Base-by-base conservation (phyloP, 2,797 vertebrate species). In the Scarus forsteni region DNA sequence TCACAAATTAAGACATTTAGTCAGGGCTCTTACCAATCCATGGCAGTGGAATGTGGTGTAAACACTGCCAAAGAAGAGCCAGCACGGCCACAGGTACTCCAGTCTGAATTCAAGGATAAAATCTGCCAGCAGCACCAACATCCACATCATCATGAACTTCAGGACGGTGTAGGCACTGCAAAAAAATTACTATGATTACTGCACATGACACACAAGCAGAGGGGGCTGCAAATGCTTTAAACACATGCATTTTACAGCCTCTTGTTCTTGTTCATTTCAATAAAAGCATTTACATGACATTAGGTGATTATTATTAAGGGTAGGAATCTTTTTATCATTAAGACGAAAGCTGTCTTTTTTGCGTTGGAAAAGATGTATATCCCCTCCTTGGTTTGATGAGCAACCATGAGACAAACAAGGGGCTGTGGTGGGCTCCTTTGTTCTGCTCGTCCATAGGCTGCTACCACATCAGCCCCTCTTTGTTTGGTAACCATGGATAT, bases 21-120 rank as follows among this genome's bases (percentile, higher is more conserved):
- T 11, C 16, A 68, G 70, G 43, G 11, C 61, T 38, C 93, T 90
- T 88, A 96, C 95, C 94, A 95, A 92, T 48, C 95, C 95, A 19
- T 96, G 95, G 86, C 94, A 95, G 89, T 95, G 95, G 81, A 95
- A 96, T 11, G 94, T 95, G 57, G 93, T 94, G 91, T 95, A 96
- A 9, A 95, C 95, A 0, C 95, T 95, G 38, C 95, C 93, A 12
- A 95, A 91, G 83, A 96, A 96, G 46, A 96, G 92, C 95, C 95
- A 96, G 79, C 95, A 95, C 0, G 95, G 95, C 95, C 95, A 96
- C 86, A 96, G 82, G 66, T 96, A 96, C 83, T 96, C 95, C 88
- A 95, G 88, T 73, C 95, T 92, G 75, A 96, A 95, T 70, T 95
- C 95, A 34, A 96, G 87, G 46, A 95, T 90, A 79, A 96, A 96